These are phyloP conservation scores for Dinomys branickii DNA, from an alignment of 2,113 vertebrate genomes.

Conservation along the genomic window DNA sequence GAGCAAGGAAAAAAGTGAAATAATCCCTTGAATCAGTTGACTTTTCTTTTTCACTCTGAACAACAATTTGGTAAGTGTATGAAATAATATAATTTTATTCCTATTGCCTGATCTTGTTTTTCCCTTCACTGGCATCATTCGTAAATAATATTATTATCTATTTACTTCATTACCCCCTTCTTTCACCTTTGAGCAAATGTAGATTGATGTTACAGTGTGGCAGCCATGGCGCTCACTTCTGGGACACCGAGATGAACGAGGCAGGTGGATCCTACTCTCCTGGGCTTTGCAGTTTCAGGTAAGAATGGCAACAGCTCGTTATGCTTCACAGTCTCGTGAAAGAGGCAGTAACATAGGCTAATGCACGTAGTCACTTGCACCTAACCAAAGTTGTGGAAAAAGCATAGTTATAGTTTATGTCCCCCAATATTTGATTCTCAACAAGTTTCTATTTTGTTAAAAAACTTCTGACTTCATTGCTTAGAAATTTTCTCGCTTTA, in stretches of 20 bases:
- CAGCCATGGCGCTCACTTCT: not conserved
- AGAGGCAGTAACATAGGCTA: not conserved
- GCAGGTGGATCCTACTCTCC: not conserved
- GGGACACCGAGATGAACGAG: not conserved
- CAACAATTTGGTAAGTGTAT: not conserved
- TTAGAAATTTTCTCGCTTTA: not conserved
- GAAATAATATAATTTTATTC: not conserved
- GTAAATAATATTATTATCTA: constrained; percentile 17
- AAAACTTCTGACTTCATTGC: not conserved
- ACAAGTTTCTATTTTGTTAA: not conserved
- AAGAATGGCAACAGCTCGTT: not conserved
- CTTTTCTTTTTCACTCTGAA: not conserved
- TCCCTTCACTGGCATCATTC: not conserved
- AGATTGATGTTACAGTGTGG: not conserved
- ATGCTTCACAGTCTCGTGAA: not conserved
- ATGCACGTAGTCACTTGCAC: not conserved
- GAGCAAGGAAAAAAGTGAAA: not conserved
- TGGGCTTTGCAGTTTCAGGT: not conserved
- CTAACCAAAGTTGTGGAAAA: not conserved
- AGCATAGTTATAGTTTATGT: not conserved
- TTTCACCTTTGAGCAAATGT: not conserved
- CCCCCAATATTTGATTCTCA: not conserved
- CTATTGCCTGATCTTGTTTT: not conserved
- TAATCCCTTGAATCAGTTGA: not conserved
- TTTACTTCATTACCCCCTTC: not conserved